Conservation (phyloP, 2,113 vertebrate genomes). For the Heloderma charlesbogerti region DNA sequence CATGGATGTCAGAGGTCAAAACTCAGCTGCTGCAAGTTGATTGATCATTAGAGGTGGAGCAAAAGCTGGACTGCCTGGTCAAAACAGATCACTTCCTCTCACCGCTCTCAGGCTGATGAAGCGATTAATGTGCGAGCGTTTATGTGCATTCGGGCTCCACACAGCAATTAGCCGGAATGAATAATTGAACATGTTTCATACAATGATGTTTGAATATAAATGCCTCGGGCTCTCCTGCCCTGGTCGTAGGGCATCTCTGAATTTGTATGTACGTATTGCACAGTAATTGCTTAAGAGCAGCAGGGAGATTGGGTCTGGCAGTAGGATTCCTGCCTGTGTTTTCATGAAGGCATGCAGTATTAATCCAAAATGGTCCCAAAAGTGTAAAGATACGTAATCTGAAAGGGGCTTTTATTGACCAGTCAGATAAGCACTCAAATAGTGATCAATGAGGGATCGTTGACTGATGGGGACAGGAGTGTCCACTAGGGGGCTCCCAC, state of each 20-base stretch:
- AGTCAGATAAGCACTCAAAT: too few species aligned
- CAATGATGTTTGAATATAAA: background rate
- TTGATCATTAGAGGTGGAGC: background rate
- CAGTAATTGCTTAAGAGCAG: background rate
- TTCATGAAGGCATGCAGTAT: background rate
- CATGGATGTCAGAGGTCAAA: background rate
- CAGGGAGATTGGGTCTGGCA: background rate
- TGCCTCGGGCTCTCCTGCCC: background rate
- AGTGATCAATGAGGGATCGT: background rate
- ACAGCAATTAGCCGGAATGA: slow-evolving; percentile 1
- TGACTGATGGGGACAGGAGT: too few species aligned
- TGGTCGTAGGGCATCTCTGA: background rate
- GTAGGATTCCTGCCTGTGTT: background rate
- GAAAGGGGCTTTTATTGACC: background rate
- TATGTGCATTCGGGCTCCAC: background rate
- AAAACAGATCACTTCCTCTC: background rate
- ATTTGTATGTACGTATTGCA: background rate
- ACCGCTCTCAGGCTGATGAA: background rate
- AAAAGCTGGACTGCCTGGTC: background rate
- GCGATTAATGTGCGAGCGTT: background rate
- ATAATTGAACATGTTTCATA: background rate
- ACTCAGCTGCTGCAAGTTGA: background rate
- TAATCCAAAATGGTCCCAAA: background rate
- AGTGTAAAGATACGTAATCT: background rate
- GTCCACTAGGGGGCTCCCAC: background rate